Percentiles rank a stretch among this genome's conserved stretches.
Conservation (phyloP, 2,797 vertebrate genomes). For the Acestrorhynchus altus region DNA sequence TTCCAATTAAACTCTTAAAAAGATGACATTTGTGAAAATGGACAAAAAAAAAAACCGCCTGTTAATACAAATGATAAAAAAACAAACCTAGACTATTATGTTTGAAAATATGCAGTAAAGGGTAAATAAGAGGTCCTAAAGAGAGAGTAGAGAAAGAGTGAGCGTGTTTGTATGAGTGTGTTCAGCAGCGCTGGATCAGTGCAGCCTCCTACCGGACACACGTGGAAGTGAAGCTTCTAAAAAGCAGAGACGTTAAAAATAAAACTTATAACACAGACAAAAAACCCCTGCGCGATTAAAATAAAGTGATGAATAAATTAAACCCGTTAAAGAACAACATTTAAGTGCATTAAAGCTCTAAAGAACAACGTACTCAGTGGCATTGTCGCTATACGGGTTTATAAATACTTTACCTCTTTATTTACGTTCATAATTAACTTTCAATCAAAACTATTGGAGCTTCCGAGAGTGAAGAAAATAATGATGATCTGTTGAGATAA, state of each 20-base stretch:
- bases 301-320: background rate
- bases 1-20: background rate
- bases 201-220: conserved; percentile 90
- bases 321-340: background rate
- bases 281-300: no score
- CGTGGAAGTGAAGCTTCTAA: background rate
- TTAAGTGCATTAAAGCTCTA: background rate
- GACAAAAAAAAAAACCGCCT: background rate
- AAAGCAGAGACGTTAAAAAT: background rate
- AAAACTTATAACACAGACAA: no score
- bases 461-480: background rate
- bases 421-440: background rate
- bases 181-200: conserved; percentile 74
- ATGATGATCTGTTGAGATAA: background rate
- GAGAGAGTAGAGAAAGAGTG: conserved; percentile 3
- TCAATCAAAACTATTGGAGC: background rate
- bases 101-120: conserved; percentile 9
- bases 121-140: conserved; percentile 20
- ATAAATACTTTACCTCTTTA: background rate
- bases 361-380: background rate
- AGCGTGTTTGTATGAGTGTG: background rate
- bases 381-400: background rate
- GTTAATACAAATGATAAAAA: background rate
- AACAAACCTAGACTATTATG: no score
- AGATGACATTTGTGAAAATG: background rate